These are phyloP conservation scores for Sericinus montela DNA, from an alignment of 2,888 invertebrate genomes.

Conservation along the genomic window DNA sequence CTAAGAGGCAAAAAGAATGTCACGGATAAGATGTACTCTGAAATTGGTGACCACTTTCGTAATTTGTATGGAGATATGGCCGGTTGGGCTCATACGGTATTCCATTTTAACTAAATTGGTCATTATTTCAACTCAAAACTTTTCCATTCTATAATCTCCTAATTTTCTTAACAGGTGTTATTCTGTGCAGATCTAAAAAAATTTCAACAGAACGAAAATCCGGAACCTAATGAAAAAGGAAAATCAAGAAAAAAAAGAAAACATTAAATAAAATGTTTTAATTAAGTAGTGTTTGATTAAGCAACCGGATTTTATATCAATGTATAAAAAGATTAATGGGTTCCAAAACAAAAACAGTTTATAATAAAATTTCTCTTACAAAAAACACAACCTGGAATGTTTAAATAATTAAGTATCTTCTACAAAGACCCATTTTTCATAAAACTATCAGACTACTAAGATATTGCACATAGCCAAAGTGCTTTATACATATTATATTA, in stretches of 20 bases:
- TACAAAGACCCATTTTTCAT: not conserved
- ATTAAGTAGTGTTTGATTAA: conserved; percentile 9
- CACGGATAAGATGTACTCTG: conserved; percentile 89
- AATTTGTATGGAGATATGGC: conserved; percentile 90
- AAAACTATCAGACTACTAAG: not conserved
- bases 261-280: conserved; percentile 1
- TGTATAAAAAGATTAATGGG: conserved; percentile 29
- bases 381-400: conserved; percentile 6
- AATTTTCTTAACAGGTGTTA: conserved; percentile 79
- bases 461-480: not conserved
- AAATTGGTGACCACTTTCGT: conserved; percentile 91
- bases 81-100: conserved; percentile 97
- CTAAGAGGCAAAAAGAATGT: conserved; percentile 86
- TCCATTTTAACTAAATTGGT: too few species aligned
- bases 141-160: too few species aligned
- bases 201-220: conserved; percentile 72
- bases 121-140: too few species aligned
- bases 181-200: conserved; percentile 90
- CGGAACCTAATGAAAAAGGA: conserved; percentile 21
- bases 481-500: too few species aligned
- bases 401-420: not conserved
- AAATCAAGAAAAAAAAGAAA: conserved; percentile 50
- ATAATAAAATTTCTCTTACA: not conserved
- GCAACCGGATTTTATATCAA: conserved; percentile 27
- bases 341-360: too few species aligned